Evolutionary conservation across 2,888 invertebrate genomes (phyloP).

Genomic region (Laspeyria flexula): DNA sequence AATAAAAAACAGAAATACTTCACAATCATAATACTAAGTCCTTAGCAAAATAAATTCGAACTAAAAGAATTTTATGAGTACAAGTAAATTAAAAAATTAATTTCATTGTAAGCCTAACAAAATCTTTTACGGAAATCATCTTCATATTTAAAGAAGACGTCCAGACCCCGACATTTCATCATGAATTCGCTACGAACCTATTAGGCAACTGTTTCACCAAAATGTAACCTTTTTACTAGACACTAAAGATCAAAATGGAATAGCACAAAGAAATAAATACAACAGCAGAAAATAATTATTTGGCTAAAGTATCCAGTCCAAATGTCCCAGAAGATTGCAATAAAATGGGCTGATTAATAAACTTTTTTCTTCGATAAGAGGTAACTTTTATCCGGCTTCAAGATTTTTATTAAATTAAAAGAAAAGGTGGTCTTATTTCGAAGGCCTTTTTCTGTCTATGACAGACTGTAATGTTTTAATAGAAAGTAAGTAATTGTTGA

Average conservation of each 20-base stretch:
- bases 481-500: too few relatives aligned
- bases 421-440: slow-evolving; percentile 13
- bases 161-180: neutral
- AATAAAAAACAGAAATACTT: too few relatives aligned
- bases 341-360: slow-evolving; percentile 34
- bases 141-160: neutral
- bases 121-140: neutral
- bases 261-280: neutral
- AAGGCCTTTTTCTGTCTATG: slow-evolving; percentile 5
- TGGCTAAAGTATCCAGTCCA: slow-evolving; percentile 3
- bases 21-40: too few relatives aligned
- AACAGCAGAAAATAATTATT: slow-evolving; percentile 21
- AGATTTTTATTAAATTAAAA: slow-evolving; percentile 37
- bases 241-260: neutral
- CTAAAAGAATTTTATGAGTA: too few relatives aligned
- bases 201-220: neutral
- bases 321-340: slow-evolving; percentile 18
- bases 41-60: too few relatives aligned
- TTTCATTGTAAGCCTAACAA: neutral
- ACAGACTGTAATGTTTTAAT: too few relatives aligned
- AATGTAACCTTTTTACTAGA: neutral
- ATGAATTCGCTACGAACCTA: neutral
- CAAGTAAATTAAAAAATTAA: too few relatives aligned
- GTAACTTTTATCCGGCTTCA: slow-evolving; percentile 2
- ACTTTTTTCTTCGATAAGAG: slow-evolving; percentile 31